Evolutionary conservation across 2,888 invertebrate species (phyloP).

Genomic region (Myopa tessellatipennis): DNA sequence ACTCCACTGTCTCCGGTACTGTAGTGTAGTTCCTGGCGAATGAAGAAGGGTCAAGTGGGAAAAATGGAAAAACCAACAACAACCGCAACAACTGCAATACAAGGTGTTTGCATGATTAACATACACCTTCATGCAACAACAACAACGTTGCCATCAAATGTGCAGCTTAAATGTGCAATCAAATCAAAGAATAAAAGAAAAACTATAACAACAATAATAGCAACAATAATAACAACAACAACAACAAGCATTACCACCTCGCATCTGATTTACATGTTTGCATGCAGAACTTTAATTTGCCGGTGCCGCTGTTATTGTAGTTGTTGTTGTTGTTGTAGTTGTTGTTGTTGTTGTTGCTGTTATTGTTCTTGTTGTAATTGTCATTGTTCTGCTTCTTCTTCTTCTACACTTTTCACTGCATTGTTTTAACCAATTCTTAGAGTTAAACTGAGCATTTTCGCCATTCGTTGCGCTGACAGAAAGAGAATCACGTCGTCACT

Average conservation of each 20-base stretch:
- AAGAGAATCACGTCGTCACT: not conserved
- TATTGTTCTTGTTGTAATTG: not conserved
- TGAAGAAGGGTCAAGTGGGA: not conserved
- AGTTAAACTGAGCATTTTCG: not conserved
- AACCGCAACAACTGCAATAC: not conserved
- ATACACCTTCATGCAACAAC: slow-evolving; percentile 46
- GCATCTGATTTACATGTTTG: slow-evolving; percentile 16
- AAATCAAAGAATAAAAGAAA: slow-evolving; percentile 20
- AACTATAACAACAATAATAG: slow-evolving; percentile 16
- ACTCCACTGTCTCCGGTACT: slow-evolving; percentile 2
- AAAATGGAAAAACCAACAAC: too few species aligned
- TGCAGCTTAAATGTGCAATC: too few species aligned
- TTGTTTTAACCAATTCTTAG: too few species aligned
- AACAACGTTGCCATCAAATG: not conserved
- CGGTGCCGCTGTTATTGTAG: not conserved
- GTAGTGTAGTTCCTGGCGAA: not conserved
- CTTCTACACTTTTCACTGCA: not conserved
- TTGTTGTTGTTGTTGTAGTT: not conserved
- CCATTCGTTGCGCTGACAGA: not conserved
- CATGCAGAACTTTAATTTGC: not conserved
- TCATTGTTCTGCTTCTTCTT: not conserved
- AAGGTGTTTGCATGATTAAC: slow-evolving; percentile 47
- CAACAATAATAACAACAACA: slow-evolving; percentile 24
- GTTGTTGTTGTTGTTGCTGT: not conserved
- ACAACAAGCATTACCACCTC: slow-evolving; percentile 19